Evolutionary conservation across 2,113 vertebrate genomes (phyloP).

Genomic region (Chlamydotis undulata): DNA sequence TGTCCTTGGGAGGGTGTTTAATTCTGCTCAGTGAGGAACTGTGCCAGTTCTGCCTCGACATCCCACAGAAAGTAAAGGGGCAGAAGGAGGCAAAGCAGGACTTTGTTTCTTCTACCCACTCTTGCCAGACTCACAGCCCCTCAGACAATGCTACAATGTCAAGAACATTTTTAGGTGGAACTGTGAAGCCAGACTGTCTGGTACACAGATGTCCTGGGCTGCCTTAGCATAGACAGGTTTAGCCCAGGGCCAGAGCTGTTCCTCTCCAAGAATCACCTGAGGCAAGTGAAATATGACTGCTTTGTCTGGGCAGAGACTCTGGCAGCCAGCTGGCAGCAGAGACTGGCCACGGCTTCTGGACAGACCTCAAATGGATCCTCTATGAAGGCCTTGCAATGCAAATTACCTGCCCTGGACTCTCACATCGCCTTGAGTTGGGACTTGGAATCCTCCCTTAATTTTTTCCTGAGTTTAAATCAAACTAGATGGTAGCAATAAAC

Average conservation of each 20-base stretch:
- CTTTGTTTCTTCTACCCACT: background rate
- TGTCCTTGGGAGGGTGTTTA: background rate
- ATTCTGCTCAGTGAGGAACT: background rate
- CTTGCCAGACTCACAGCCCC: background rate
- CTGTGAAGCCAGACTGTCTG: background rate
- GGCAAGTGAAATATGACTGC: background rate
- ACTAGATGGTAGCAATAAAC: slow-evolving; percentile 31
- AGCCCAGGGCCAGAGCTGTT: background rate
- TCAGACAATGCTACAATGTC: background rate
- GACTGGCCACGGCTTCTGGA: background rate
- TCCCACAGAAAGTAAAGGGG: background rate
- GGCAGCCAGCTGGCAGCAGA: background rate
- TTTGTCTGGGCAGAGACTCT: background rate
- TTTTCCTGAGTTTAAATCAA: background rate
- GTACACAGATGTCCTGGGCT: background rate
- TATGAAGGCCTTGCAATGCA: background rate
- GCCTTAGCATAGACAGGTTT: background rate
- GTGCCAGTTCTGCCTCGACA: background rate
- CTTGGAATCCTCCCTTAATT: background rate
- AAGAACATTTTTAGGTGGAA: background rate
- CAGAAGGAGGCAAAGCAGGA: background rate
- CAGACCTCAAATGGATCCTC: background rate
- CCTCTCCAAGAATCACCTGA: background rate
- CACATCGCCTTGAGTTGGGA: background rate
- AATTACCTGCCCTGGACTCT: background rate